These are phyloP conservation scores for Phrynosoma platyrhinos DNA, from an alignment of 2,113 vertebrate species.

Conservation along the genomic window DNA sequence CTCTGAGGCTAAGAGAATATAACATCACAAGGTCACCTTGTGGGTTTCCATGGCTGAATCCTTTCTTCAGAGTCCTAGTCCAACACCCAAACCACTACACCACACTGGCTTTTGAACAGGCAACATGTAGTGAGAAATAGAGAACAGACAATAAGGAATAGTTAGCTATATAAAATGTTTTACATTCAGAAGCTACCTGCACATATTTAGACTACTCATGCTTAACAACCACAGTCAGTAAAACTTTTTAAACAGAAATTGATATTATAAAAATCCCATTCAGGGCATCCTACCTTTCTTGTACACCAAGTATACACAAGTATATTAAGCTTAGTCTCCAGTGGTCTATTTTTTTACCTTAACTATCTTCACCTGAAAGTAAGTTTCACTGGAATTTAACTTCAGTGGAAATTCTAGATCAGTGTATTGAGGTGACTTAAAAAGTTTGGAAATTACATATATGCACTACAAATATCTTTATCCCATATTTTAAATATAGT, in stretches of 20 bases:
- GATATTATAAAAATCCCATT: not conserved
- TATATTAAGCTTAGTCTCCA: not conserved
- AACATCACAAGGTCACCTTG: no score
- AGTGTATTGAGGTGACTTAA: not conserved
- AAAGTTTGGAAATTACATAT: no score
- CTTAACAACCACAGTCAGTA: not conserved
- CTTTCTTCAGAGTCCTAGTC: no score
- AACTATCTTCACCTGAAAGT: not conserved
- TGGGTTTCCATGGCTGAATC: no score
- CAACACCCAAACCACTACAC: no score
- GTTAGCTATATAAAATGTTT: conserved; percentile 2
- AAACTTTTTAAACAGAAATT: not conserved
- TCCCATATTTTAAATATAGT: not conserved
- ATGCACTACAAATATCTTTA: not conserved
- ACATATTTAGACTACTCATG: not conserved
- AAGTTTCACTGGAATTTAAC: not conserved
- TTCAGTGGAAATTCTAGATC: not conserved
- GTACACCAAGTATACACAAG: not conserved
- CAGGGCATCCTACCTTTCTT: not conserved
- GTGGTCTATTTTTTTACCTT: not conserved
- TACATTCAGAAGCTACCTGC: not conserved
- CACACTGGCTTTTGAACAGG: no score
- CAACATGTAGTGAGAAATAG: not conserved
- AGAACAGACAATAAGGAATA: not conserved
- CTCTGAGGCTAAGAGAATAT: no score